phyloP scores from a whole-genome alignment of 2,797 vertebrate species.

The Eulemur albifrons region DNA sequence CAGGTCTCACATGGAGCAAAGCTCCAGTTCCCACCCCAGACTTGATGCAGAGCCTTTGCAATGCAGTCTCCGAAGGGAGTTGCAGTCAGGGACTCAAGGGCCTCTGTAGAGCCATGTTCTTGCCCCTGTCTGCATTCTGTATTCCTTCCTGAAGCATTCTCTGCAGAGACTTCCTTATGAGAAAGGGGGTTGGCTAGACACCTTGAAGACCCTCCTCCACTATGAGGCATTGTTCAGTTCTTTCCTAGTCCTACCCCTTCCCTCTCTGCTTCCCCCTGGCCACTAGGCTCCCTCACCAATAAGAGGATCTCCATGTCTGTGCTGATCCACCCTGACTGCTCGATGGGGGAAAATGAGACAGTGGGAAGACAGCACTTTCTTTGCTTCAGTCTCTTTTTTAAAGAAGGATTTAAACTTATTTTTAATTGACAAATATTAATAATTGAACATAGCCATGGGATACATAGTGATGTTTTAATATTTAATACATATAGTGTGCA shows the following conservation, averaged over 20 bases:
- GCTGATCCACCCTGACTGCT: not conserved
- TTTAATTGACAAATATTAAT: not conserved
- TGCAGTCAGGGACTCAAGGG: not conserved
- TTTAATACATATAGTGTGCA: not conserved
- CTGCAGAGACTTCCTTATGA: not conserved
- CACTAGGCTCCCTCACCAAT: not conserved
- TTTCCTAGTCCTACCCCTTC: not conserved
- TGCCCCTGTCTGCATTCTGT: not conserved
- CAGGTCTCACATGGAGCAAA: not conserved
- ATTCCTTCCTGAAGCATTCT: not conserved
- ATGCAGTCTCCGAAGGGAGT: not conserved
- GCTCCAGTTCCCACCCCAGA: too few relatives aligned
- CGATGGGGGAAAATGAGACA: not conserved
- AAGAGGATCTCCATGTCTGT: not conserved
- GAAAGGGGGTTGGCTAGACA: too few relatives aligned
- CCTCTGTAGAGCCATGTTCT: not conserved
- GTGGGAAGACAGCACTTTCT: not conserved
- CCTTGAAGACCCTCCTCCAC: not conserved
- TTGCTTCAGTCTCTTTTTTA: not conserved
- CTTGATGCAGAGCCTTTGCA: accelerated
- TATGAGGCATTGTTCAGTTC: not conserved
- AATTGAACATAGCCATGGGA: not conserved
- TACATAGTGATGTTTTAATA: not conserved
- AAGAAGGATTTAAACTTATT: not conserved
- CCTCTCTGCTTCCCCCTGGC: not conserved